phyloP scores from a whole-genome alignment of 2,113 vertebrate species.

The Rana temporaria region DNA sequence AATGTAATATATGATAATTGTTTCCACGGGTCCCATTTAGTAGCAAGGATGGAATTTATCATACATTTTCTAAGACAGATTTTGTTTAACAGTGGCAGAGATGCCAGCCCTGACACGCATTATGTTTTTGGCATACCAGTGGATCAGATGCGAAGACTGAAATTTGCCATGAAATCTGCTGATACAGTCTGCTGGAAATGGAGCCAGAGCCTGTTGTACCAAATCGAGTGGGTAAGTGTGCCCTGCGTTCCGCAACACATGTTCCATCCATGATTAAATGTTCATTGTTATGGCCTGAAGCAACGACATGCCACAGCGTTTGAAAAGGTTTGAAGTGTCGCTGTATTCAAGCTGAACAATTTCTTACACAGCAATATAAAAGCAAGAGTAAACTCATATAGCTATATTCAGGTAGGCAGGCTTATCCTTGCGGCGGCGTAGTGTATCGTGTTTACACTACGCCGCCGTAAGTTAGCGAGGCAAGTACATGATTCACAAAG shows the following conservation, averaged over 20 bases:
- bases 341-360: no score
- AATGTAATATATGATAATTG: no score
- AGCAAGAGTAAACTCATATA: no score
- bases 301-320: no score
- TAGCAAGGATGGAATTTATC: not conserved
- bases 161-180: slow-evolving; percentile 36
- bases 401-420: no score
- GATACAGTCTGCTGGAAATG: slow-evolving; percentile 20
- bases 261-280: not conserved
- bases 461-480: no score
- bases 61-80: slow-evolving; percentile 15
- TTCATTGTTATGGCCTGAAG: not conserved
- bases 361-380: no score
- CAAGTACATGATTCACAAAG: no score
- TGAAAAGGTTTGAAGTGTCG: no score
- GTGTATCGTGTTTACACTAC: no score
- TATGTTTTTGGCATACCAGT: slow-evolving; percentile 20
- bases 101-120: not conserved
- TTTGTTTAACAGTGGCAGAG: not conserved
- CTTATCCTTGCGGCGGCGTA: no score
- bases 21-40: no score
- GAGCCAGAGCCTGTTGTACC: slow-evolving; percentile 4
- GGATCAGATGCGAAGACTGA: slow-evolving; percentile 21
- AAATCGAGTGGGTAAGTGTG: slow-evolving; percentile 6
- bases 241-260: slow-evolving; percentile 10